phyloP scores from a whole-genome alignment of 2,797 vertebrate species.

The Helostoma temminkii region DNA sequence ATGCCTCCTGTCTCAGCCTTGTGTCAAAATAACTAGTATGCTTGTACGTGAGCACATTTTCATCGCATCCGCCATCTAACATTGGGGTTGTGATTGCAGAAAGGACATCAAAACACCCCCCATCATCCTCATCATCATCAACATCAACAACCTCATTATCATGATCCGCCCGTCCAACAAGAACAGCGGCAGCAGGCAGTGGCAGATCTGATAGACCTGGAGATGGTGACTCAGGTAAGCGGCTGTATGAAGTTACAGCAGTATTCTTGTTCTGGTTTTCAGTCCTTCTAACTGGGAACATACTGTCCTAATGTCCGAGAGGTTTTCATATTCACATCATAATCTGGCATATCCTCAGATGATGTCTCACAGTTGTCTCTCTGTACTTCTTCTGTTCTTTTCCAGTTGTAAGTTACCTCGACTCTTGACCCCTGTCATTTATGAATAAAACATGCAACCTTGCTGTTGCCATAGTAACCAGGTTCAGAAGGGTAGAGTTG shows the following conservation, averaged over 20 bases:
- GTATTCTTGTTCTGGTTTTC: background rate
- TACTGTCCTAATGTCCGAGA: constrained; percentile 13
- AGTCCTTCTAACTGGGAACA: background rate
- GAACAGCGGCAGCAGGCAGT: constrained; percentile 43
- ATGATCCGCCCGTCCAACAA: constrained; percentile 47
- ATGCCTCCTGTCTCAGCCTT: constrained; percentile 7
- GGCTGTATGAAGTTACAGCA: background rate
- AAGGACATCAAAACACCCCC: constrained; percentile 59
- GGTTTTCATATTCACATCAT: too few relatives aligned
- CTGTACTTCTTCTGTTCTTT: constrained; percentile 38
- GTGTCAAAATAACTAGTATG: constrained; percentile 37
- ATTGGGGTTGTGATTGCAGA: constrained; percentile 78
- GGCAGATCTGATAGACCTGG: constrained; percentile 74
- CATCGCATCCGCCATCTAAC: constrained; percentile 73
- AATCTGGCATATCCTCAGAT: constrained; percentile 15
- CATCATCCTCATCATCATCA: constrained; percentile 48
- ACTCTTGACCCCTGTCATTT: constrained; percentile 58
- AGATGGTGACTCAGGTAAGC: constrained; percentile 79
- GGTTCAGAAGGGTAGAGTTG: constrained; percentile 5
- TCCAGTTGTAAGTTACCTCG: constrained; percentile 43
- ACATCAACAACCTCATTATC: constrained; percentile 48
- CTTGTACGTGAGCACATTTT: constrained; percentile 47
- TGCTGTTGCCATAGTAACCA: constrained; percentile 66
- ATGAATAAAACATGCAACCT: constrained; percentile 70
- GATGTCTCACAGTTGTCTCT: constrained; percentile 20